Evolutionary conservation across 2,797 vertebrate genomes (phyloP).

Genomic region (Myotis pilosus): DNA sequence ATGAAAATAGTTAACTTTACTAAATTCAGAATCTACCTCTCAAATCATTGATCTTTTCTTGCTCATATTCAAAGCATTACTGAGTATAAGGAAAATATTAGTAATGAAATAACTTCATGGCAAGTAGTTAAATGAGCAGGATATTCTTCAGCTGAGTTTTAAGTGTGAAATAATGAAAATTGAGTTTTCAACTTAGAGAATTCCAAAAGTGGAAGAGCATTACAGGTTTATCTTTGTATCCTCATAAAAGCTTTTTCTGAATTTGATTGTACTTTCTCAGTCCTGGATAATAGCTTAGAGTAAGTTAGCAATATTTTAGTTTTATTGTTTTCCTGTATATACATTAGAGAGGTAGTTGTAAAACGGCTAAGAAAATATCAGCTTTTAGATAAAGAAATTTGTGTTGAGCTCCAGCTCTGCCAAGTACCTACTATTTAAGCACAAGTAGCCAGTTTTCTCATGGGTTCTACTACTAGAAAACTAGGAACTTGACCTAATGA

Average conservation of each 20-base stretch:
- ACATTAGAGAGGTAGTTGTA: neutral
- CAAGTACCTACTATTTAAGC: neutral
- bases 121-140: neutral
- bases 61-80: neutral
- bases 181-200: neutral
- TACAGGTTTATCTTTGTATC: neutral
- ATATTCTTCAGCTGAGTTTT: neutral
- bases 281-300: neutral
- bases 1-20: neutral
- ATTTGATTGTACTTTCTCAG: neutral
- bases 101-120: neutral
- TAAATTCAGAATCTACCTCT: neutral
- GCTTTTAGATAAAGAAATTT: neutral
- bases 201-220: neutral
- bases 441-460: neutral
- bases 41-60: neutral
- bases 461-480: neutral
- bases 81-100: neutral
- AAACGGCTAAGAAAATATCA: neutral
- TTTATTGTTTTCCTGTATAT: neutral
- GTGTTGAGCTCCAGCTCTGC: neutral
- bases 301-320: neutral
- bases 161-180: conserved; percentile 15
- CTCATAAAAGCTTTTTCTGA: neutral
- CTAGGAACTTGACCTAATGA: neutral